Percentiles rank a stretch among this genome's conserved stretches.
These are phyloP conservation scores for Ommatoiulus sabulosus DNA, from an alignment of 2,888 invertebrate species.

Conservation along the genomic window DNA sequence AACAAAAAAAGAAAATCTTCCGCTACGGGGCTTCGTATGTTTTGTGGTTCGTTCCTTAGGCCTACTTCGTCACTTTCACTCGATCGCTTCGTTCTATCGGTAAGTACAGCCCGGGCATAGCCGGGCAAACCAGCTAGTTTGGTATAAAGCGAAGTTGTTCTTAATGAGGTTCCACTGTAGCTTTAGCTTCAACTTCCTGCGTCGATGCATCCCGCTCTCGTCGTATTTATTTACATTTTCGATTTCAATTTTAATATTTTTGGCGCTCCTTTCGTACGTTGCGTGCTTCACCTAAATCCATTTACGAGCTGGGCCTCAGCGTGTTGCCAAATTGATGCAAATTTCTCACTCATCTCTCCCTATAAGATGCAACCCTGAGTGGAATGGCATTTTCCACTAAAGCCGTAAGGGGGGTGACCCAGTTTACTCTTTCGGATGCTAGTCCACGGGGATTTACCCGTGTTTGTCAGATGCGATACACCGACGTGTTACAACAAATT, in stretches of 20 bases:
- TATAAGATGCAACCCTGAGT: not conserved
- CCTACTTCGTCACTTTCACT: too few relatives aligned
- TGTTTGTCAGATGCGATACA: not conserved
- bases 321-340: not conserved
- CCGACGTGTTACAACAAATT: not conserved
- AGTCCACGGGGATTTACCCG: constrained; percentile 7
- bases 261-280: too few relatives aligned
- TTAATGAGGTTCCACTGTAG: too few relatives aligned
- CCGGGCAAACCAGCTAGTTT: too few relatives aligned
- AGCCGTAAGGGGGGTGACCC: not conserved
- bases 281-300: not conserved
- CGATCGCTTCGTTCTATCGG: too few relatives aligned
- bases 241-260: not conserved
- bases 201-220: not conserved
- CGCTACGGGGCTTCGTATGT: too few relatives aligned
- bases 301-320: not conserved
- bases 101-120: too few relatives aligned
- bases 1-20: too few relatives aligned
- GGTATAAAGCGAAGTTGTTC: too few relatives aligned
- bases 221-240: constrained; percentile 12
- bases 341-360: not conserved
- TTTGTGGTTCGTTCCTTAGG: too few relatives aligned
- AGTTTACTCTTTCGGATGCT: not conserved
- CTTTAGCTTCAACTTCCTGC: not conserved
- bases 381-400: not conserved